A percentile compares a stretch with the other conserved stretches of the same genome.
Conservation (phyloP, 2,113 vertebrate species). For the Zootoca vivipara region DNA sequence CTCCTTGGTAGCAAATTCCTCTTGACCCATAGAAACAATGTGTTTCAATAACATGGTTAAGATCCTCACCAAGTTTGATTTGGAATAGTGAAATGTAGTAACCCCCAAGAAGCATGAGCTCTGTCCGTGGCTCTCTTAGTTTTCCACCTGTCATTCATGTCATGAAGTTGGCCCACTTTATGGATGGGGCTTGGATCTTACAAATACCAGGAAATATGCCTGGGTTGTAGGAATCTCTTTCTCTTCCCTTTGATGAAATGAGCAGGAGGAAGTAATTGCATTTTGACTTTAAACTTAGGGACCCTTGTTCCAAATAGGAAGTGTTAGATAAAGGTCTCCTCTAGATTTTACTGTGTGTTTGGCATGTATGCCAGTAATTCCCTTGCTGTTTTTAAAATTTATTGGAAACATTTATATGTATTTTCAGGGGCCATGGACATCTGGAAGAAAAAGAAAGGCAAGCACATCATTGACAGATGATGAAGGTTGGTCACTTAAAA, state of each 20-base stretch:
- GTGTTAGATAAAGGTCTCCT: neutral
- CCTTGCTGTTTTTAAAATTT: neutral
- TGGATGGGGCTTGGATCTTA: neutral
- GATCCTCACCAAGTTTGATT: neutral
- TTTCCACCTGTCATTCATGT: neutral
- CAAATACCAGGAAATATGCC: neutral
- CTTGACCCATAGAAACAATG: too few relatives aligned
- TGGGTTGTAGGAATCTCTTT: neutral
- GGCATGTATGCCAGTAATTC: neutral
- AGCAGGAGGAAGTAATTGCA: neutral
- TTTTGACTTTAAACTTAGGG: neutral
- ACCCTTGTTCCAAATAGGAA: neutral
- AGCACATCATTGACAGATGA: conserved; percentile 79
- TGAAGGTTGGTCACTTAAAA: conserved; percentile 64
- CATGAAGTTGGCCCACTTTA: neutral
- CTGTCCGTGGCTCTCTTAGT: neutral
- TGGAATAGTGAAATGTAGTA: neutral
- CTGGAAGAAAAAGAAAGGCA: conserved; percentile 83
- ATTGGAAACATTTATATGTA: conserved; percentile 27
- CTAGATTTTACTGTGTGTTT: neutral
- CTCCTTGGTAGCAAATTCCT: too few relatives aligned
- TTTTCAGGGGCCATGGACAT: conserved; percentile 69
- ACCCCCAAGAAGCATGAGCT: neutral
- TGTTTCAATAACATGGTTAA: neutral
- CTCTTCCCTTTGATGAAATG: neutral